Evolutionary conservation across 2,113 vertebrate genomes (phyloP).

Genomic region (Gopherus flavomarginatus): DNA sequence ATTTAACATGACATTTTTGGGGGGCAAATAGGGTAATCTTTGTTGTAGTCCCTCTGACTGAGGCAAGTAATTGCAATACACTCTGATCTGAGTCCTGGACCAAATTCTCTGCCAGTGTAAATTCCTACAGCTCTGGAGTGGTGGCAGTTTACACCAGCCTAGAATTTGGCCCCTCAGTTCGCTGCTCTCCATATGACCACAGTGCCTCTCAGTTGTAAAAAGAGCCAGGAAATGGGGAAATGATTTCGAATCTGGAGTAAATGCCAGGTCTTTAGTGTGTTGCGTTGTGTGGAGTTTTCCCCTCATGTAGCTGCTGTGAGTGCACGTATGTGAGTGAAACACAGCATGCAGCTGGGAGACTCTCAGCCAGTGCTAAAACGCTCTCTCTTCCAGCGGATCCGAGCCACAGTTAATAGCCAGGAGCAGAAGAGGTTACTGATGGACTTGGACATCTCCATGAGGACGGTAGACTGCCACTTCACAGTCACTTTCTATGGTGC

Average conservation of each 20-base stretch:
- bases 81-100: not conserved
- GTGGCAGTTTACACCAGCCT: not conserved
- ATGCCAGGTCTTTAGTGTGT: not conserved
- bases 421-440: constrained; percentile 97
- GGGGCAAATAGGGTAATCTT: not conserved
- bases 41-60: not conserved
- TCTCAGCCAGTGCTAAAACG: not conserved
- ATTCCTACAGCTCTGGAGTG: not conserved
- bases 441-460: constrained; percentile 98
- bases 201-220: not conserved
- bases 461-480: constrained; percentile 95
- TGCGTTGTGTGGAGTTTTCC: not conserved
- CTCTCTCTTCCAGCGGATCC: constrained; percentile 84
- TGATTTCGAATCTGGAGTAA: not conserved
- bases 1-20: not conserved
- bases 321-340: not conserved
- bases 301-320: not conserved
- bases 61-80: not conserved
- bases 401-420: constrained; percentile 95
- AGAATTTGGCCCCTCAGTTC: not conserved
- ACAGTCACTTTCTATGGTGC: constrained; percentile 97
- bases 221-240: not conserved
- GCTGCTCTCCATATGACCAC: not conserved
- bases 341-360: not conserved
- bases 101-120: not conserved